Evolutionary conservation across 2,113 vertebrate species (phyloP).

Genomic region (Geothlypis trichas): DNA sequence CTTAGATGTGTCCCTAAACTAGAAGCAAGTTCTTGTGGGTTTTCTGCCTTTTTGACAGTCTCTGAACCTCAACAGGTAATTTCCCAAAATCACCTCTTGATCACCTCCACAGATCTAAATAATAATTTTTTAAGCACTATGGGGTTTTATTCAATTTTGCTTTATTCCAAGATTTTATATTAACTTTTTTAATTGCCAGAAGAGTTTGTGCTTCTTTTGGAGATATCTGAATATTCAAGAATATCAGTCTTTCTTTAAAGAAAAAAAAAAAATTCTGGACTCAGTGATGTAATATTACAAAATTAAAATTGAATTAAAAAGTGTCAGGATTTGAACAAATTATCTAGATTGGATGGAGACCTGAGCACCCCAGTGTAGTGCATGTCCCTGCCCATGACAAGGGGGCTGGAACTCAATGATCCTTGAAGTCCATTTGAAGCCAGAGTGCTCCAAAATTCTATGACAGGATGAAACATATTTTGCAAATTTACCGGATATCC

Average conservation of each 20-base stretch:
- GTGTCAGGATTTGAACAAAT: not conserved
- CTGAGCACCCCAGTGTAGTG: not conserved
- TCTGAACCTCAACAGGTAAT: not conserved
- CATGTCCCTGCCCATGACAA: rapidly evolving
- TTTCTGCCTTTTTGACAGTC: not conserved
- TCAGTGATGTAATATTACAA: not conserved
- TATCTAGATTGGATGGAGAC: not conserved
- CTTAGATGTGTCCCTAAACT: not conserved
- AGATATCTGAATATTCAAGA: not conserved
- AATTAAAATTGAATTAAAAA: not conserved
- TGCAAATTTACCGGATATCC: not conserved
- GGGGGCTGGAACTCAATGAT: not conserved
- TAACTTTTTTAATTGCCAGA: not conserved
- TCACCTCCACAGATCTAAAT: not conserved
- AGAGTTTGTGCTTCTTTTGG: not conserved
- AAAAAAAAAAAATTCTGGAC: not conserved
- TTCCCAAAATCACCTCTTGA: not conserved
- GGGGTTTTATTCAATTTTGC: not conserved
- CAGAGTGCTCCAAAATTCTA: not conserved
- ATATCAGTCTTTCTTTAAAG: not conserved
- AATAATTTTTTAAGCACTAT: not conserved
- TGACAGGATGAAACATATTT: not conserved
- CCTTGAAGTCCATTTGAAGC: not conserved
- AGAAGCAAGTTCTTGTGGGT: not conserved
- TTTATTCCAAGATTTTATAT: not conserved